Evolutionary conservation across 37 sponge, comb jelly and placozoan genomes (phyloP).

Genomic region (Haliclona indistincta): DNA sequence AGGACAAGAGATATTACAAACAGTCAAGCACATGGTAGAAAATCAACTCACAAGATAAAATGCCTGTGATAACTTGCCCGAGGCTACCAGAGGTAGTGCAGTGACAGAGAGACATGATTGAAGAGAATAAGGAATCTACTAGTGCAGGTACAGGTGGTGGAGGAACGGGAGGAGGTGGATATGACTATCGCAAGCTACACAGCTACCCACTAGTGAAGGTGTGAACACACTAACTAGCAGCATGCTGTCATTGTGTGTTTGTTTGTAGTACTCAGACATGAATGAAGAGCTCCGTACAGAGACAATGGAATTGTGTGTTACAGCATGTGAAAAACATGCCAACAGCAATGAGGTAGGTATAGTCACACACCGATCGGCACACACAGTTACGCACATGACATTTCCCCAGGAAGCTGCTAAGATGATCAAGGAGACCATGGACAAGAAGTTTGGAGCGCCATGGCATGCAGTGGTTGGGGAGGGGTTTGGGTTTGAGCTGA

Average conservation of each 20-base stretch:
- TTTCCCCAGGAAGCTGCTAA: constrained; percentile 84
- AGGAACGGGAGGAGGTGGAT: constrained; percentile 41
- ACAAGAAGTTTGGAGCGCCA: constrained; percentile 98
- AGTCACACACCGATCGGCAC: no score
- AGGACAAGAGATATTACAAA: no score
- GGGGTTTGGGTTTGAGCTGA: constrained; percentile 95
- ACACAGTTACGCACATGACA: not conserved
- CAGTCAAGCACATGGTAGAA: no score
- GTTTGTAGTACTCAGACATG: constrained; percentile 94
- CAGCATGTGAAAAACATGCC: constrained; percentile 96
- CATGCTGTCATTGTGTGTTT: constrained; percentile 11
- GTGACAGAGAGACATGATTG: no score
- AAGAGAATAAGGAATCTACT: no score
- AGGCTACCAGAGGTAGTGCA: no score
- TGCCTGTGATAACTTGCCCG: no score
- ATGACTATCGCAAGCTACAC: constrained; percentile 78
- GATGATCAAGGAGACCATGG: constrained; percentile 99
- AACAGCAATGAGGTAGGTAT: constrained; percentile 88
- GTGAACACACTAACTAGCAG: no score
- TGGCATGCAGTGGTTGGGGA: constrained; percentile 98
- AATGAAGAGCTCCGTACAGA: constrained; percentile 96
- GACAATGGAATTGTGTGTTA: constrained; percentile 99
- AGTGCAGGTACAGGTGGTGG: constrained; percentile 36
- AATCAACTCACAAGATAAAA: no score
- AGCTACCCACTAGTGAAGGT: constrained; percentile 92